These are phyloP conservation scores for Psilopogon haemacephalus DNA, from an alignment of 2,113 vertebrate genomes.

Conservation along the genomic window DNA sequence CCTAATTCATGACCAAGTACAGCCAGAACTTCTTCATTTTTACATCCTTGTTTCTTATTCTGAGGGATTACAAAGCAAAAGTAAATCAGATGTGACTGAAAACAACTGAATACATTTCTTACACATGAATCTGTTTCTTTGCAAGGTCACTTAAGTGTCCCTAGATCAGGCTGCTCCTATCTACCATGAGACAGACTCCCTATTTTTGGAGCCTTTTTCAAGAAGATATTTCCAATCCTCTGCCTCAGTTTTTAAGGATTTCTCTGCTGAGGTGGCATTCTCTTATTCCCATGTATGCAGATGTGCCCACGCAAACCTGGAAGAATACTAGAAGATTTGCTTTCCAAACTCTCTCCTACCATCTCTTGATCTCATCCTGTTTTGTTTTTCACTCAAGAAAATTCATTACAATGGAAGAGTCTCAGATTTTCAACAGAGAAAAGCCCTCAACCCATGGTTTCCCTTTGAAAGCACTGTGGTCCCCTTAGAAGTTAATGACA, in stretches of 20 bases:
- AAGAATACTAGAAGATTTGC: neutral
- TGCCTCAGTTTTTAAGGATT: neutral
- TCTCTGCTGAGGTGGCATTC: neutral
- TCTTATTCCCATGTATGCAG: neutral
- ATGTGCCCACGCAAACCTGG: neutral
- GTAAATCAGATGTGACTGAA: neutral
- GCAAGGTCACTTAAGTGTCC: neutral
- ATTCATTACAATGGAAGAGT: neutral
- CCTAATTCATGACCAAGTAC: slow-evolving; percentile 96
- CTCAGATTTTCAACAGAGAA: neutral
- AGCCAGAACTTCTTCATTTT: slow-evolving; percentile 94
- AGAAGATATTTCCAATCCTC: neutral
- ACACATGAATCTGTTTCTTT: neutral
- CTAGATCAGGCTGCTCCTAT: neutral
- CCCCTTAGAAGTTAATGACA: neutral
- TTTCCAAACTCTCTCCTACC: neutral
- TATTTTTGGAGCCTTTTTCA: neutral
- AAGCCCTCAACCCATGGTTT: neutral
- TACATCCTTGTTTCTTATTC: slow-evolving; percentile 98
- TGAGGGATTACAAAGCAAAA: slow-evolving; percentile 48
- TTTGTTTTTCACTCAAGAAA: neutral
- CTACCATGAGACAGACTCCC: neutral
- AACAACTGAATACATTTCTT: neutral
- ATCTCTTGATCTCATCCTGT: neutral
- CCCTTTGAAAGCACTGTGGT: neutral